phyloP scores from a whole-genome alignment of 2,113 vertebrate genomes.

The Pollimyrus isidori region DNA sequence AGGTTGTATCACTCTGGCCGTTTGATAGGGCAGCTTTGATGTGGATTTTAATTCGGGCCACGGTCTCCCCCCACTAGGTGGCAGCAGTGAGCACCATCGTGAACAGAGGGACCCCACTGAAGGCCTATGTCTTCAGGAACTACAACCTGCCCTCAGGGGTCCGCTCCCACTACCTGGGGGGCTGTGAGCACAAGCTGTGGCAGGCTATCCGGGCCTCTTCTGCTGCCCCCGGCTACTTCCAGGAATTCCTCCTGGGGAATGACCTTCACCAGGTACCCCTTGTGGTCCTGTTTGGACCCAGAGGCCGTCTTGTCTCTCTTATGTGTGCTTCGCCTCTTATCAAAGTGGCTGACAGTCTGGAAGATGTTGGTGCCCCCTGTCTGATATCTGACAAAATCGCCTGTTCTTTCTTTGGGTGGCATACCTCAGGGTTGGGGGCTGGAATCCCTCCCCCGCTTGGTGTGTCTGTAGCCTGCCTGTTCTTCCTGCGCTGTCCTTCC shows the following conservation, averaged over 20 bases:
- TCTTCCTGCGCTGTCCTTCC: neutral
- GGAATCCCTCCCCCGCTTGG: neutral
- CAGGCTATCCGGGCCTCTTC: constrained; percentile 88
- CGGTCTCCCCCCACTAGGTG: constrained; percentile 56
- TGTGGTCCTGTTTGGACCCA: neutral
- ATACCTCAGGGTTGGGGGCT: neutral
- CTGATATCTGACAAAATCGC: neutral
- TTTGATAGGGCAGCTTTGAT: neutral
- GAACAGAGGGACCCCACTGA: constrained; percentile 78
- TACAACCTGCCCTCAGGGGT: constrained; percentile 82
- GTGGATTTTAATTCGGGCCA: neutral
- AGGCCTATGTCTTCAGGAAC: constrained; percentile 92
- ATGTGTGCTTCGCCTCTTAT: neutral
- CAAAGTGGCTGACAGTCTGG: neutral
- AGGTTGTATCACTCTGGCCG: neutral
- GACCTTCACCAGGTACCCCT: constrained; percentile 83
- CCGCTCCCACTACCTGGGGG: constrained; percentile 83
- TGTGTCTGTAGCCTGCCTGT: no score
- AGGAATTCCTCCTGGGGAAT: constrained; percentile 77
- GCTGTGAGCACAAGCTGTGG: constrained; percentile 89
- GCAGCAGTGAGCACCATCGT: constrained; percentile 90
- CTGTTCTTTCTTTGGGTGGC: neutral
- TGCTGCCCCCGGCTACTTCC: constrained; percentile 89
- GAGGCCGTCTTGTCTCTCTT: neutral
- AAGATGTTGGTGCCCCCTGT: neutral